Conservation (phyloP, 2,888 invertebrate species). For the Protodeltote pygarga region DNA sequence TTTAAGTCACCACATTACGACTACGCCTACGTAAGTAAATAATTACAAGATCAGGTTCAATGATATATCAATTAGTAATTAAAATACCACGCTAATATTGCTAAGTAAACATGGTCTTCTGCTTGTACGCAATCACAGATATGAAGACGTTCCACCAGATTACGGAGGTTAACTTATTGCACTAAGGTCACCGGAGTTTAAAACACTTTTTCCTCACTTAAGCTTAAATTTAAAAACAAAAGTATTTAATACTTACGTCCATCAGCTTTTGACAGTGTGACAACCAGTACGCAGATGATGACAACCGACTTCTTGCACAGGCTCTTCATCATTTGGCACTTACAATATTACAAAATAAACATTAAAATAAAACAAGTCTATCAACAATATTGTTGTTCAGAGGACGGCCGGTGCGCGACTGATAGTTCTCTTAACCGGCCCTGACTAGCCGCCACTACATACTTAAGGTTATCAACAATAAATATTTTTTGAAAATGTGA, state of each 20-base stretch:
- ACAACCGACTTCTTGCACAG: constrained; percentile 43
- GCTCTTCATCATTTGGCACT: constrained; percentile 56
- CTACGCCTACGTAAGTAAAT: background rate
- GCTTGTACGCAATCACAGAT: constrained; percentile 18
- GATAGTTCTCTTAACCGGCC: constrained; percentile 62
- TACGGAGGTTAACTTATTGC: constrained; percentile 47
- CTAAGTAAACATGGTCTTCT: constrained; percentile 20
- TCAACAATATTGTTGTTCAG: constrained; percentile 51
- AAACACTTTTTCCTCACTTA: constrained; percentile 22
- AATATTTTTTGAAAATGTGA: constrained; percentile 61
- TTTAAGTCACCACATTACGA: constrained; percentile 17
- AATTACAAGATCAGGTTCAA: constrained; percentile 18
- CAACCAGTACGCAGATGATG: constrained; percentile 47
- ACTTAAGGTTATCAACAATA: constrained; percentile 74
- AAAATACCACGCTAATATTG: constrained; percentile 1
- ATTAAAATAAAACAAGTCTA: constrained; percentile 40
- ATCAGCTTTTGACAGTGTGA: constrained; percentile 40
- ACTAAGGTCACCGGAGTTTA: constrained; percentile 53
- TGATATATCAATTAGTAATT: constrained; percentile 26
- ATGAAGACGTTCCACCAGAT: constrained; percentile 32
- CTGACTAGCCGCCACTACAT: constrained; percentile 60
- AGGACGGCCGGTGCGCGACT: constrained; percentile 65
- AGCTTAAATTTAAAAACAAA: constrained; percentile 10
- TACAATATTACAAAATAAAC: constrained; percentile 34
- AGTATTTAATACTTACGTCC: constrained; percentile 60